Conservation (phyloP, 2,113 vertebrate genomes). For the Elaphurus davidianus region DNA sequence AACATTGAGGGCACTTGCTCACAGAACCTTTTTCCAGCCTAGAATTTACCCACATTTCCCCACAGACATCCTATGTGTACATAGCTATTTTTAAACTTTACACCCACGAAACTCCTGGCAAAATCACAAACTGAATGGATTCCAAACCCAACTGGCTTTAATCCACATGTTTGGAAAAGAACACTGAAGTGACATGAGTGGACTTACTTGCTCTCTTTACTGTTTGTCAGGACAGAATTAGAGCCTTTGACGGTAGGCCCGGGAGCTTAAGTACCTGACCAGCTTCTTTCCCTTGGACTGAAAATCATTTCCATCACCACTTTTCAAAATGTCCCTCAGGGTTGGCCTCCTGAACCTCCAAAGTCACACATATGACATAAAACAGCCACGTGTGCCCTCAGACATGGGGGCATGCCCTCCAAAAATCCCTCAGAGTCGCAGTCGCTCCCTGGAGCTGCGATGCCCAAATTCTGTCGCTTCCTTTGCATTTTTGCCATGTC, state of each 20-base stretch:
- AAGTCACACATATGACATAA: not conserved
- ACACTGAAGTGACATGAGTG: not conserved
- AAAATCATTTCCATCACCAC: not conserved
- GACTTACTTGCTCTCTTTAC: not conserved
- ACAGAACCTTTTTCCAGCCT: not conserved
- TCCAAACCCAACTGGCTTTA: conserved; percentile 10
- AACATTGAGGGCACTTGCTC: not conserved
- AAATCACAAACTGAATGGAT: conserved; percentile 13
- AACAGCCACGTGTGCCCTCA: not conserved
- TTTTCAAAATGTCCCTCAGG: not conserved
- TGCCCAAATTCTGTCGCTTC: not conserved
- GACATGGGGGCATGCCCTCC: fast-evolving
- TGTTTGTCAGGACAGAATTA: not conserved
- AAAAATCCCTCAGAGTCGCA: not conserved
- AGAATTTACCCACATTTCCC: conserved; percentile 1
- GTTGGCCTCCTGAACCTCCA: not conserved
- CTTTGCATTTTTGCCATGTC: not conserved
- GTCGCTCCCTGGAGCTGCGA: fast-evolving
- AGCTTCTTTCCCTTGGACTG: not conserved
- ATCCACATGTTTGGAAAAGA: not conserved
- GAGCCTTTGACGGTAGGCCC: not conserved
- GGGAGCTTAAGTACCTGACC: not conserved
- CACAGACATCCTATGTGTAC: not conserved
- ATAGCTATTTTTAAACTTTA: conserved; percentile 46
- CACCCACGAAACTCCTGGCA: conserved; percentile 34